Conservation (phyloP, 1,140 invertebrate species). For the Papilio polytes region DNA sequence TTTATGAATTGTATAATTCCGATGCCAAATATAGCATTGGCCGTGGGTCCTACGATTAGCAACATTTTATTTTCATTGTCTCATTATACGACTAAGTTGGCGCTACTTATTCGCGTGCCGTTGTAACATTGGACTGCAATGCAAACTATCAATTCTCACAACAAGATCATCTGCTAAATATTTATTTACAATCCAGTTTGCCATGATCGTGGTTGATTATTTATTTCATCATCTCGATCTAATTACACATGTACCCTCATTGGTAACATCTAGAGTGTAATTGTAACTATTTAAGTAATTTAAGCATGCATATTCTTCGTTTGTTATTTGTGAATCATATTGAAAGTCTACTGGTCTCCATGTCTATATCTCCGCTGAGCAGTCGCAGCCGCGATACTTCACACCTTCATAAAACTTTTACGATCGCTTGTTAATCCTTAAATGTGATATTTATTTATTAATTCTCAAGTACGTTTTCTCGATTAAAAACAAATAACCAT, state of each 20-base stretch:
- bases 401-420: conserved; percentile 19
- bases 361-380: not conserved
- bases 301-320: not conserved
- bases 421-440: conserved; percentile 7
- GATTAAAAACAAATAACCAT: conserved; percentile 6
- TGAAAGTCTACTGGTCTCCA: not conserved
- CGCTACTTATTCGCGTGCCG: not conserved
- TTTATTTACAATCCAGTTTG: conserved; percentile 1
- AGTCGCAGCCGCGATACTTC: not conserved
- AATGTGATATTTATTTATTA: conserved; percentile 27
- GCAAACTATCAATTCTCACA: not conserved
- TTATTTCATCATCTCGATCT: conserved; percentile 21
- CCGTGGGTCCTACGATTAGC: not conserved
- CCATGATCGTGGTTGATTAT: not conserved
- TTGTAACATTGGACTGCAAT: conserved; percentile 5
- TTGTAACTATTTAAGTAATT: not conserved
- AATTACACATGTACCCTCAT: not conserved
- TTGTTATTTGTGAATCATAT: too few species aligned
- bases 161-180: not conserved
- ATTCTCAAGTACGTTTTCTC: conserved; percentile 2
- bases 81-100: not conserved
- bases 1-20: not conserved
- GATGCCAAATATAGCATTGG: not conserved
- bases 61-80: not conserved
- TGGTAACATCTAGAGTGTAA: not conserved